phyloP scores from a whole-genome alignment of 2,888 invertebrate species.

The Neuroscelio doddi region DNA sequence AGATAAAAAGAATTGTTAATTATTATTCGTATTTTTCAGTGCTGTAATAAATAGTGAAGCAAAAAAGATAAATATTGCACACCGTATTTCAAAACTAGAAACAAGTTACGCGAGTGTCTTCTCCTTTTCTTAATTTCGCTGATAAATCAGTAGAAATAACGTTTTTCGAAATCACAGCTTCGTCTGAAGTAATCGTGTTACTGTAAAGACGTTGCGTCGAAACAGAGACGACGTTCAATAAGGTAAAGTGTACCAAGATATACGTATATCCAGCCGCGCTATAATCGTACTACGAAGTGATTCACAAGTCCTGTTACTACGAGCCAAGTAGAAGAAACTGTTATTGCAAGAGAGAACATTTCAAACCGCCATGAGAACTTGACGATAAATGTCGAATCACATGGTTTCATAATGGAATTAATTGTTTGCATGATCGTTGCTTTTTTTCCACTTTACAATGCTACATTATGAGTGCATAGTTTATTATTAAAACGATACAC shows the following conservation, averaged over 20 bases:
- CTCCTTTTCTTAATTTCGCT: background rate
- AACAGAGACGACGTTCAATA: constrained; percentile 3
- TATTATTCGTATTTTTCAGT: too few relatives aligned
- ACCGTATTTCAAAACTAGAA: background rate
- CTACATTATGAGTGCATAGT: constrained; percentile 41
- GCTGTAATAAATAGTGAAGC: too few relatives aligned
- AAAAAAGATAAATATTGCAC: too few relatives aligned
- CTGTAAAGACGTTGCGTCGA: background rate
- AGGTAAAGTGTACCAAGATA: too few relatives aligned
- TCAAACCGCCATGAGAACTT: constrained; percentile 43
- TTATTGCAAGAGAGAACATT: constrained; percentile 42
- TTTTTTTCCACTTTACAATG: constrained; percentile 40
- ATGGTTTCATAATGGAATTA: constrained; percentile 48
- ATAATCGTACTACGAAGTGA: constrained; percentile 25
- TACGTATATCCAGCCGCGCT: constrained; percentile 10
- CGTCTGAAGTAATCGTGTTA: background rate
- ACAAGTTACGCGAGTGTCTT: background rate
- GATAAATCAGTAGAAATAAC: background rate
- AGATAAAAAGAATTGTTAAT: too few relatives aligned
- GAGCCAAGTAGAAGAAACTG: constrained; percentile 34
- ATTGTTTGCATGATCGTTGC: constrained; percentile 48
- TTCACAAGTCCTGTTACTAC: constrained; percentile 38
- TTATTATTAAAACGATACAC: constrained; percentile 82
- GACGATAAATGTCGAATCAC: constrained; percentile 48
- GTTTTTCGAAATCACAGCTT: constrained; percentile 4